These are phyloP conservation scores for Bubo blakistoni DNA, from an alignment of 2,113 vertebrate species.

Conservation along the genomic window DNA sequence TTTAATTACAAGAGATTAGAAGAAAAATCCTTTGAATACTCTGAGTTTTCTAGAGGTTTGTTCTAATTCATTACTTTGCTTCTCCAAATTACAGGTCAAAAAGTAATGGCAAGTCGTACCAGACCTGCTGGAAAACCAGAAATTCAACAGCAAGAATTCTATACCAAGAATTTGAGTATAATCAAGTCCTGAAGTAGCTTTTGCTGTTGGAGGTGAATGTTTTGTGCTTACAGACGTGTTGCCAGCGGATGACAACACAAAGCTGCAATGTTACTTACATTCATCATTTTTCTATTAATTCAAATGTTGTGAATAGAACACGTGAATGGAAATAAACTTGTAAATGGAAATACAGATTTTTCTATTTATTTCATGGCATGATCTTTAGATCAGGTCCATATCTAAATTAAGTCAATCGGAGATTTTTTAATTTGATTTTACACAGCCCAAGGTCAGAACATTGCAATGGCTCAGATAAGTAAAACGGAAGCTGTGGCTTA, in stretches of 20 bases:
- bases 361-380: background rate
- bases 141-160: background rate
- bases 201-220: background rate
- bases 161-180: background rate
- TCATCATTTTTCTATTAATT: background rate
- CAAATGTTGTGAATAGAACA: background rate
- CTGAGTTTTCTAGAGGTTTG: background rate
- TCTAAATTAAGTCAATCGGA: background rate
- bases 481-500: background rate
- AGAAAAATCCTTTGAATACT: background rate
- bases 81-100: background rate
- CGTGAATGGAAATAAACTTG: background rate
- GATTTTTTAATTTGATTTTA: background rate
- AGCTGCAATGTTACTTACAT: background rate
- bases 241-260: background rate
- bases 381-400: background rate
- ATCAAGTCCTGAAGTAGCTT: background rate
- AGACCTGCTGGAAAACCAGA: background rate
- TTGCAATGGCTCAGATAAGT: background rate
- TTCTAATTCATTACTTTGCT: background rate
- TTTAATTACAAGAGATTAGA: background rate
- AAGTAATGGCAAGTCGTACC: background rate
- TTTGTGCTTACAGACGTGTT: background rate
- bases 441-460: background rate
- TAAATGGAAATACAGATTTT: background rate